A percentile compares a stretch with the other conserved stretches of the same genome.
Conservation (phyloP, 2,113 vertebrate genomes). For the Nerophis ophidion region DNA sequence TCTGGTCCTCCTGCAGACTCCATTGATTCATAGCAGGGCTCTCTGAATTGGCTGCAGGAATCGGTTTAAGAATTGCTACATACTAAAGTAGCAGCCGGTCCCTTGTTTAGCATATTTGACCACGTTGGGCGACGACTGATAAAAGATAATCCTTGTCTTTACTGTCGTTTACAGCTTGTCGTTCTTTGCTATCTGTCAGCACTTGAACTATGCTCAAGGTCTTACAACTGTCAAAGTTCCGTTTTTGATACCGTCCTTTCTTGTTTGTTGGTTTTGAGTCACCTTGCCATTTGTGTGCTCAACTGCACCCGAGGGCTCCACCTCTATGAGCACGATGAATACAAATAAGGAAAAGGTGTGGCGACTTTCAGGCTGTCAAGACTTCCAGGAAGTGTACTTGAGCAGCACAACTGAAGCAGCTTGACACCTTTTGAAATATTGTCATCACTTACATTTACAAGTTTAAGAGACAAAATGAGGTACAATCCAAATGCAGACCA, state of each 20-base stretch:
- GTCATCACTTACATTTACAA: too few species aligned
- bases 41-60: constrained; percentile 21
- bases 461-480: too few species aligned
- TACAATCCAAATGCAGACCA: too few species aligned
- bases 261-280: constrained; percentile 6
- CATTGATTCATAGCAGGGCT: constrained; percentile 50
- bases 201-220: constrained; percentile 40
- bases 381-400: constrained; percentile 9
- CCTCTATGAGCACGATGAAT: constrained; percentile 40
- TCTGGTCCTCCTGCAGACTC: constrained; percentile 40
- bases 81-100: constrained; percentile 1
- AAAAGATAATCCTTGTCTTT: constrained; percentile 10
- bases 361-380: constrained; percentile 1
- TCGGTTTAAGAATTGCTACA: constrained; percentile 15
- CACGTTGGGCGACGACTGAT: background rate
- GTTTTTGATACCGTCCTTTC: constrained; percentile 3
- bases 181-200: constrained; percentile 33
- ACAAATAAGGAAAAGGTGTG: constrained; percentile 55
- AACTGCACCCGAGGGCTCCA: constrained; percentile 16
- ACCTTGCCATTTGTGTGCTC: background rate
- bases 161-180: constrained; percentile 23
- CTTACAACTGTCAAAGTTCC: constrained; percentile 5
- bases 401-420: too few species aligned
- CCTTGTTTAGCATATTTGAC: too few species aligned
- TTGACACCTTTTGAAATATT: too few species aligned